Conservation (phyloP, 2,113 vertebrate genomes). For the Phoenicopterus ruber region DNA sequence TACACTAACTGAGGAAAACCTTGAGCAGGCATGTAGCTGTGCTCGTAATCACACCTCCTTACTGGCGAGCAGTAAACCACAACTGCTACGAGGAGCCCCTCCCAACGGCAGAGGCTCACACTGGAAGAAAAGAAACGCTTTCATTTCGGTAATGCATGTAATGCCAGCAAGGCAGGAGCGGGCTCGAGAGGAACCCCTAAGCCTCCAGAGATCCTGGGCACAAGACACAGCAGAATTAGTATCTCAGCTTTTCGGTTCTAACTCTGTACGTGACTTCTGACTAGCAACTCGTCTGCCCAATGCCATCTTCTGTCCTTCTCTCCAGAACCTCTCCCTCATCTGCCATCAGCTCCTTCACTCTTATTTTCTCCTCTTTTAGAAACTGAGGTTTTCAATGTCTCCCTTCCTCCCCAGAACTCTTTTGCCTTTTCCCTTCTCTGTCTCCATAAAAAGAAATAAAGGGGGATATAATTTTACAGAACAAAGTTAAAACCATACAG, state of each 20-base stretch:
- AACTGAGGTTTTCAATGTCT: neutral
- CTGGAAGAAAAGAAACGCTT: neutral
- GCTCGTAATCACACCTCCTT: accelerated
- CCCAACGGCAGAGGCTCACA: too few species aligned
- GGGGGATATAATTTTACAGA: neutral
- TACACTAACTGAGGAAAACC: accelerated
- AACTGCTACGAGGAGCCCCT: accelerated
- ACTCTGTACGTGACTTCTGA: neutral
- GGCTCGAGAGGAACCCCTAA: neutral
- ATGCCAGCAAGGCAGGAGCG: neutral
- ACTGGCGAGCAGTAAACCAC: neutral
- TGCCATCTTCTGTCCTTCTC: neutral
- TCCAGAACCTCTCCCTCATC: neutral
- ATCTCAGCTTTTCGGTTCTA: neutral
- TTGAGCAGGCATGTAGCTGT: accelerated
- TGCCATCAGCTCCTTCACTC: neutral
- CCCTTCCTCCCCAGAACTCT: neutral
- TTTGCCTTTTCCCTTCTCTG: neutral
- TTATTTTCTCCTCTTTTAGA: neutral
- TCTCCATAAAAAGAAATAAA: neutral
- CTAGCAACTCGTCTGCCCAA: neutral
- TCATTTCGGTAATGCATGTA: accelerated
- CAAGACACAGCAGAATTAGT: accelerated
- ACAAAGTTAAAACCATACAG: neutral
- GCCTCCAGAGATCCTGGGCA: neutral